Evolutionary conservation across 2,113 vertebrate species (phyloP).

Genomic region (Sander vitreus): DNA sequence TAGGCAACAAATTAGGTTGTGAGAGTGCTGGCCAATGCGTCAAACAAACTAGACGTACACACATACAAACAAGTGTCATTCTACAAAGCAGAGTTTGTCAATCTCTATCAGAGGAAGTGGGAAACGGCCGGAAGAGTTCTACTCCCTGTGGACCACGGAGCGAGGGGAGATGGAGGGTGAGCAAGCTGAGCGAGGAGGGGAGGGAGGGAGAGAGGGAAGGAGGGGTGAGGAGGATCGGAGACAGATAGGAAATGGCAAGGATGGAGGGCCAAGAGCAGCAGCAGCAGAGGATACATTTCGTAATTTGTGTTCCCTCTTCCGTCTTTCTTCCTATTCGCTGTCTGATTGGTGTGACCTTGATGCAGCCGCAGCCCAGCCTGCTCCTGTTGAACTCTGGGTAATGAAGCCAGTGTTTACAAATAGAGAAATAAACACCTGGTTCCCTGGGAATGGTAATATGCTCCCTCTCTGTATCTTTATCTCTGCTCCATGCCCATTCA

Average conservation of each 20-base stretch:
- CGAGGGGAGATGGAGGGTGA: background rate
- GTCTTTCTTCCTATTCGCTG: conserved; percentile 54
- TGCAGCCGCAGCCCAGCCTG: conserved; percentile 58
- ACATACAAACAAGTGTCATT: conserved; percentile 46
- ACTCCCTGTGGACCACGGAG: conserved; percentile 80
- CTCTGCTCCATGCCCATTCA: conserved; percentile 62
- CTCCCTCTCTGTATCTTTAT: conserved; percentile 47
- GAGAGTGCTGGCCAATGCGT: background rate
- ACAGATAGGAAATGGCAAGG: conserved; percentile 55
- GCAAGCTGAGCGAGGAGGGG: background rate
- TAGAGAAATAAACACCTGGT: conserved; percentile 80
- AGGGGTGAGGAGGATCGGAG: conserved; percentile 7
- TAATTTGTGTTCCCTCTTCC: conserved; percentile 64
- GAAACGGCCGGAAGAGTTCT: conserved; percentile 81
- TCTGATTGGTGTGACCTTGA: conserved; percentile 80
- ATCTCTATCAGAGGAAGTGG: conserved; percentile 63
- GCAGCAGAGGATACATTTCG: conserved; percentile 66
- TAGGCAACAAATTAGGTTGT: background rate
- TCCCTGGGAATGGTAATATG: conserved; percentile 71
- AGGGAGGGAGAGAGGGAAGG: background rate
- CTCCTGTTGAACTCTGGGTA: conserved; percentile 80
- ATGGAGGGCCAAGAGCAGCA: conserved; percentile 37
- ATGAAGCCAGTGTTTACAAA: conserved; percentile 77
- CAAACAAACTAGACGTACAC: background rate
- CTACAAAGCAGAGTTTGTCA: conserved; percentile 47